phyloP scores from a whole-genome alignment of 2,797 vertebrate genomes.

The Sebastes oblongus region DNA sequence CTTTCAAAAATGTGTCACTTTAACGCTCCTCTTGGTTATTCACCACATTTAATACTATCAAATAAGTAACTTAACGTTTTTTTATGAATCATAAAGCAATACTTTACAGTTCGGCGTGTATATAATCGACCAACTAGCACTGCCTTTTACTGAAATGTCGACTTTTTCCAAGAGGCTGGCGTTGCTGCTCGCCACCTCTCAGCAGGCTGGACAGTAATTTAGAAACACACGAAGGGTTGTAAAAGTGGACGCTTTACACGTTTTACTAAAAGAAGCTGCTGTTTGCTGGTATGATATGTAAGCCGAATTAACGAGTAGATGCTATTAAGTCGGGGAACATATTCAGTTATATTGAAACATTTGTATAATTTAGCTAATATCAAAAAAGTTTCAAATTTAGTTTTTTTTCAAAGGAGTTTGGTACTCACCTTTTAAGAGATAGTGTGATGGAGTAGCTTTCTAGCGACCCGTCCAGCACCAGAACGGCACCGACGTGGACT shows the following conservation, averaged over 20 bases:
- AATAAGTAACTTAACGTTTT: fast-evolving
- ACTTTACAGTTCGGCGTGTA: neutral
- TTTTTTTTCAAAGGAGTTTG: neutral
- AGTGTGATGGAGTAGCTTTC: neutral
- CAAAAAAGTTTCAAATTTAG: fast-evolving
- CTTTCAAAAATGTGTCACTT: conserved; percentile 16
- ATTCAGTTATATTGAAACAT: fast-evolving
- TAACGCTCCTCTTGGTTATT: fast-evolving
- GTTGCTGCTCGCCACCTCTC: neutral
- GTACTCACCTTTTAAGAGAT: conserved; percentile 30
- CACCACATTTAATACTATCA: fast-evolving
- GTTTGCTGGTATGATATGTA: neutral
- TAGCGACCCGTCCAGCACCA: neutral
- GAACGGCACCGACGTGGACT: neutral
- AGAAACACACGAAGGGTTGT: neutral
- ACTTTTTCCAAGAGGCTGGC: conserved; percentile 2
- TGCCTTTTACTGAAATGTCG: neutral
- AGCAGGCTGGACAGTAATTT: neutral
- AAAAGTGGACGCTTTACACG: neutral
- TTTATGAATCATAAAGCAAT: fast-evolving
- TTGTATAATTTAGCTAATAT: fast-evolving
- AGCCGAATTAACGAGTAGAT: neutral
- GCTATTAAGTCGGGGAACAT: fast-evolving
- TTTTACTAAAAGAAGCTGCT: fast-evolving
- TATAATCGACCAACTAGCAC: fast-evolving